Base-by-base conservation (phyloP, 2,797 vertebrate genomes). In the Rhinogobio ventralis region DNA sequence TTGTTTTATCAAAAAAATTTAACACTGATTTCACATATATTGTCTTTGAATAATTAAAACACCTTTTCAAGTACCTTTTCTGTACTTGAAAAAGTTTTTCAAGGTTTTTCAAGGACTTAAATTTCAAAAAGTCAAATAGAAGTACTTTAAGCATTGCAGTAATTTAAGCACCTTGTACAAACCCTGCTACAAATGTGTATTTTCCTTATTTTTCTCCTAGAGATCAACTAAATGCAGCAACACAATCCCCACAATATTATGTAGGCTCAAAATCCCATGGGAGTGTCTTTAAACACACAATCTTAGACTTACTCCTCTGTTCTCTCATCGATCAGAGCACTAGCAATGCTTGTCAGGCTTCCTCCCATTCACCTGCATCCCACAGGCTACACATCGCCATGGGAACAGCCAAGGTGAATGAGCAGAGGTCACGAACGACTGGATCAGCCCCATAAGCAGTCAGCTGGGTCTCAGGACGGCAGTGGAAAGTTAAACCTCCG, bases 331-430 rank as follows among this genome's bases (percentile, higher is more conserved):
- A 83, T 76, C 73, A 55, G 62, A 68, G 73, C 19, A 0, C 57
- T 13, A 53, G 71, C 7, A 36, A 51, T 74, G 23, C 81, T 62
- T 53, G 72, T 75, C 81, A 66, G 30, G 39, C 57, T 42, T 67
- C 60, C 42, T 76, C 81, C 25, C 46, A 55, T 55, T 75, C 33
- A 53, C 55, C 39, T 36, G 53, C 53, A 73, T 73, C 55, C 69
- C 55, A 25, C 39, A 62, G 69, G 72, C 60, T 42, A 13, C 60
- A 33, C 46, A 36, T 66, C 33, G 6, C 82, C 72, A 76, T 67
- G 82, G 82, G 72, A 76, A 83, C 73, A 83, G 33, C 57, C 57
- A 75, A 83, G 60, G 81, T 75, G 81, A 83, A 83, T 19, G 57
- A 66, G 72, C 82, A 83, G 73, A 76, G 73, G 73, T 77, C 73